A percentile compares a stretch with the other conserved stretches of the same genome.
These are phyloP conservation scores for Epinephelus cyanopodus DNA, from an alignment of 2,113 vertebrate species.

Conservation along the genomic window DNA sequence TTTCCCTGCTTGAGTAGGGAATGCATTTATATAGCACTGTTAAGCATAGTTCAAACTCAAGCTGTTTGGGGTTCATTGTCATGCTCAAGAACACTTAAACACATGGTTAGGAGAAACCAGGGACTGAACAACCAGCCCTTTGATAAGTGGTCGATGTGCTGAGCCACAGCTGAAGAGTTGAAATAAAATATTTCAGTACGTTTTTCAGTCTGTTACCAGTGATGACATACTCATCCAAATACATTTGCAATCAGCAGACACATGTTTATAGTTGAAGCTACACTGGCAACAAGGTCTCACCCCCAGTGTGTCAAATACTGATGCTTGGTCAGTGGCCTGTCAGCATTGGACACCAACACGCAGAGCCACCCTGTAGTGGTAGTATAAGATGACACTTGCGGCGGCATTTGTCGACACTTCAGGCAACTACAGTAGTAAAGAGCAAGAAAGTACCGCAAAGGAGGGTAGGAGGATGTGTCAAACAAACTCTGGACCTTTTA, in stretches of 20 bases:
- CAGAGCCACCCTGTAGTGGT: too few relatives aligned
- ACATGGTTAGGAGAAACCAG: neutral
- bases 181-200: neutral
- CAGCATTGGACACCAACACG: too few relatives aligned
- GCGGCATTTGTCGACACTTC: too few relatives aligned
- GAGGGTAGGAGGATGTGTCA: too few relatives aligned
- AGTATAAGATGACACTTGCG: too few relatives aligned
- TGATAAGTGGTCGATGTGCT: neutral
- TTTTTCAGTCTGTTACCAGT: neutral
- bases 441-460: too few relatives aligned
- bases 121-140: neutral
- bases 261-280: neutral
- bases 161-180: neutral
- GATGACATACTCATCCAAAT: neutral
- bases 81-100: constrained; percentile 5
- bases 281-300: too few relatives aligned
- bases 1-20: neutral
- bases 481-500: too few relatives aligned
- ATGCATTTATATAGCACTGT: neutral
- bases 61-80: neutral
- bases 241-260: neutral
- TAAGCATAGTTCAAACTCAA: neutral
- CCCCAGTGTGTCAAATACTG: too few relatives aligned
- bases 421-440: too few relatives aligned
- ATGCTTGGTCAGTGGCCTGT: too few relatives aligned